phyloP scores from a whole-genome alignment of 1,140 invertebrate genomes.

The Zaprionus ghesquierei region DNA sequence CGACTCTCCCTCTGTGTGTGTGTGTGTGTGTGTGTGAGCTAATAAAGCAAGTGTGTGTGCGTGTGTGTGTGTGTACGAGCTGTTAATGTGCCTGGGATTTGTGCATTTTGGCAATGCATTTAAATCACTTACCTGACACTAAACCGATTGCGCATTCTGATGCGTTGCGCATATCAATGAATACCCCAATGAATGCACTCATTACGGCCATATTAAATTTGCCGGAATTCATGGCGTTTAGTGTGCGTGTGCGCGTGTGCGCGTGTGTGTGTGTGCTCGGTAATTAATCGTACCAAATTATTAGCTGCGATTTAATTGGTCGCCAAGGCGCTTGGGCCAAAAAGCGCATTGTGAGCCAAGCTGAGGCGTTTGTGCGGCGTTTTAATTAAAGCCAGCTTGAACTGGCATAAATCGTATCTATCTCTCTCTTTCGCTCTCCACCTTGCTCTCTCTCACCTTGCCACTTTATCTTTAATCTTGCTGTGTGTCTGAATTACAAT shows the following conservation, averaged over 20 bases:
- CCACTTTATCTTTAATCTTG: neutral
- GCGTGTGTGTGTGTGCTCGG: neutral
- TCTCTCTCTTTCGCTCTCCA: neutral
- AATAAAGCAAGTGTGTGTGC: neutral
- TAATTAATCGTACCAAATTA: neutral
- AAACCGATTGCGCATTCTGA: slow-evolving; percentile 28
- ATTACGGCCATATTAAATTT: neutral
- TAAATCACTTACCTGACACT: slow-evolving; percentile 47
- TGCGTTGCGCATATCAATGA: slow-evolving; percentile 20
- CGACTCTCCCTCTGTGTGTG: neutral
- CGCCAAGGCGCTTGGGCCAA: too few species aligned
- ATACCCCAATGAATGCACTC: neutral
- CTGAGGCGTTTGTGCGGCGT: neutral
- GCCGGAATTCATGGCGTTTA: neutral
- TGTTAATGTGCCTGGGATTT: slow-evolving; percentile 71
- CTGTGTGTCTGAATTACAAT: neutral
- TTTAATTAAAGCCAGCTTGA: neutral
- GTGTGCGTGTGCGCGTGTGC: too few species aligned
- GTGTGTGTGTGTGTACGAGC: slow-evolving; percentile 9
- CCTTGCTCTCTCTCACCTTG: neutral
- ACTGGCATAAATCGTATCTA: neutral
- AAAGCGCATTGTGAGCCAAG: too few species aligned
- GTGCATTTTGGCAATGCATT: slow-evolving; percentile 49
- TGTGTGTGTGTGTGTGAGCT: slow-evolving; percentile 6
- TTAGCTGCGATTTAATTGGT: too few species aligned